Evolutionary conservation across 2,797 vertebrate species (phyloP).

Genomic region (Selene dorsalis): DNA sequence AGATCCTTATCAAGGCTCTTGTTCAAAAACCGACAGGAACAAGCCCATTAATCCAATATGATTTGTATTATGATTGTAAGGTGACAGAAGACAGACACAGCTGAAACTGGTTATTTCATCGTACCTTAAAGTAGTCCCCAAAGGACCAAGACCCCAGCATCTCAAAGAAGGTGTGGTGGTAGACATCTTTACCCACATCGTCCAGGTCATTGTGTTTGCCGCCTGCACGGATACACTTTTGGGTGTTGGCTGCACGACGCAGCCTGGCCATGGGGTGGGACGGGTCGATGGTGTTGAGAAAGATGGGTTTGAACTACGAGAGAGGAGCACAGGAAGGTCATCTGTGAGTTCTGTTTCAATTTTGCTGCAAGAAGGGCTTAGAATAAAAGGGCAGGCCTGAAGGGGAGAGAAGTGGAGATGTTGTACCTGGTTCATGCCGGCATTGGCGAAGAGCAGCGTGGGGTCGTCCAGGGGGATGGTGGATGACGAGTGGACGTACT

Average conservation of each 20-base stretch:
- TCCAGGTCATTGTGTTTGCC: conserved; percentile 99
- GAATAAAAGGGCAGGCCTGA: background rate
- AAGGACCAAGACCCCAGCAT: conserved; percentile 99
- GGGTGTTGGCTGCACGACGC: conserved; percentile 94
- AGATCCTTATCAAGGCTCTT: too few species aligned
- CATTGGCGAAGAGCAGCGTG: conserved; percentile 97
- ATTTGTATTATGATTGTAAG: background rate
- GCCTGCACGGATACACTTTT: conserved; percentile 98
- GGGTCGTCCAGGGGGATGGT: conserved; percentile 95
- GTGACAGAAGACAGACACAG: background rate
- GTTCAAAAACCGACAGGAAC: too few species aligned
- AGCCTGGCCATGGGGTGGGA: conserved; percentile 95
- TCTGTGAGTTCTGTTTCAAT: too few species aligned
- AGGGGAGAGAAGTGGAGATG: background rate
- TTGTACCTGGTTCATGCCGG: conserved; percentile 98
- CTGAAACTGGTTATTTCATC: background rate
- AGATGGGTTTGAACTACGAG: conserved; percentile 96
- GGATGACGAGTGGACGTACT: conserved; percentile 95
- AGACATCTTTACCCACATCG: conserved; percentile 98
- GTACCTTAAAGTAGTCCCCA: conserved; percentile 98
- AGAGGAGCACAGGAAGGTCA: background rate
- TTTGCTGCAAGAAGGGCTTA: too few species aligned
- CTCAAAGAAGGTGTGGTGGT: conserved; percentile 99
- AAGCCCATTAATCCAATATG: background rate
- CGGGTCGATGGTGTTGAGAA: conserved; percentile 97